phyloP scores from a whole-genome alignment of 1,140 invertebrate genomes.

The Cotesia chilonis region DNA sequence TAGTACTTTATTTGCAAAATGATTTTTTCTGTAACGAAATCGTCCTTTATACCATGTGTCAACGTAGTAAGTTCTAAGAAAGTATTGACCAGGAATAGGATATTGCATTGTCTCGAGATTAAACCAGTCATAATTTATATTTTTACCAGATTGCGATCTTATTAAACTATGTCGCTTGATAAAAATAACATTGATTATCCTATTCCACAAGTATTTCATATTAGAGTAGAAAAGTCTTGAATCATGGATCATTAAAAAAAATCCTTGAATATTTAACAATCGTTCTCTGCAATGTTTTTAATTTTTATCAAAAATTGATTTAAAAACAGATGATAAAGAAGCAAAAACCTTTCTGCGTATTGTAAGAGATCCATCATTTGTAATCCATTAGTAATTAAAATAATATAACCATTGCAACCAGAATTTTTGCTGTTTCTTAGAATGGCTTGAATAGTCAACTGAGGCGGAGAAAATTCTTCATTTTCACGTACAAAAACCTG shows the following conservation, averaged over 20 bases:
- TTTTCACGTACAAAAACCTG: conserved; percentile 71
- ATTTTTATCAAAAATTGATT: not conserved
- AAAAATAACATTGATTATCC: conserved; percentile 79
- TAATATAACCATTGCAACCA: conserved; percentile 76
- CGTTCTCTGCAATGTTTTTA: conserved; percentile 67
- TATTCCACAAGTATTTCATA: conserved; percentile 79
- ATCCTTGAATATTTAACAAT: conserved; percentile 73
- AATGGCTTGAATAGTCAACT: conserved; percentile 65
- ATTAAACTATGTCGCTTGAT: conserved; percentile 66
- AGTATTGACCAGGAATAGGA: conserved; percentile 66
- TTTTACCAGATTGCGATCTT: conserved; percentile 51
- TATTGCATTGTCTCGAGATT: conserved; percentile 77
- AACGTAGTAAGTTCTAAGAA: conserved; percentile 67
- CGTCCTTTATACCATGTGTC: conserved; percentile 72
- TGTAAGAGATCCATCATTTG: conserved; percentile 72
- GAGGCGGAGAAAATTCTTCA: conserved; percentile 73
- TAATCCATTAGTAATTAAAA: conserved; percentile 77
- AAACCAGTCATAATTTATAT: conserved; percentile 67
- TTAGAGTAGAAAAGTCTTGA: conserved; percentile 71
- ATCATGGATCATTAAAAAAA: conserved; percentile 76
- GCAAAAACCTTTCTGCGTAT: conserved; percentile 72
- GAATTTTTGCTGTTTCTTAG: conserved; percentile 69
- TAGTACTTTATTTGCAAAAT: conserved; percentile 71
- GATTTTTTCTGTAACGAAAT: conserved; percentile 66
- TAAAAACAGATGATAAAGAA: conserved; percentile 40